These are phyloP conservation scores for Labeo calbasu DNA, from an alignment of 2,797 vertebrate species.

Conservation along the genomic window DNA sequence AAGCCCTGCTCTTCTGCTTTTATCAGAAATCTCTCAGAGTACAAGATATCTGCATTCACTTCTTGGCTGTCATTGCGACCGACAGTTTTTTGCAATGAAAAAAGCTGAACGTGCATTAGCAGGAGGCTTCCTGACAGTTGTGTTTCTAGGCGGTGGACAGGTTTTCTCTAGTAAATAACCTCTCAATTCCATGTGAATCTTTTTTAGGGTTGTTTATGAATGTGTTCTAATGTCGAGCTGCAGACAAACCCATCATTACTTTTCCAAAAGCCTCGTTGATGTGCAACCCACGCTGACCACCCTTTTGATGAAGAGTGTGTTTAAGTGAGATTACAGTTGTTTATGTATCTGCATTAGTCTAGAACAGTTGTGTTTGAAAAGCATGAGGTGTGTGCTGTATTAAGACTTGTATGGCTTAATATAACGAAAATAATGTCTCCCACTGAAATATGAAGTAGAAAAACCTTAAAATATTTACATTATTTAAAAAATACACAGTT, in stretches of 20 bases:
- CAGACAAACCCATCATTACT: conserved; percentile 17
- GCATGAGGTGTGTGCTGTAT: not conserved
- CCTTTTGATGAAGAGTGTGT: conserved; percentile 12
- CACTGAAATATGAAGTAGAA: too few species aligned
- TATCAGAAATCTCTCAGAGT: not conserved
- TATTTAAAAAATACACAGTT: too few species aligned
- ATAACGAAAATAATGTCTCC: too few species aligned
- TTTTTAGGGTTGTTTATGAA: not conserved
- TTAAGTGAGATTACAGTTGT: not conserved
- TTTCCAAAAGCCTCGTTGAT: conserved; percentile 18
- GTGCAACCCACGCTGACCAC: not conserved
- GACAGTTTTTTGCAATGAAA: not conserved
- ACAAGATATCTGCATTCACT: not conserved
- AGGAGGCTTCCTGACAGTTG: not conserved
- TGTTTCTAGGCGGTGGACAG: not conserved
- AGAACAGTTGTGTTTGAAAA: not conserved
- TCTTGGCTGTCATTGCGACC: not conserved
- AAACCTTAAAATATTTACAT: too few species aligned
- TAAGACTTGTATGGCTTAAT: not conserved
- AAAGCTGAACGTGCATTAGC: not conserved
- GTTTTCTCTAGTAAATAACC: not conserved
- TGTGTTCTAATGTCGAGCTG: not conserved
- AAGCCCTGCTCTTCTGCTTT: conserved; percentile 14
- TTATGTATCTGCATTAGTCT: not conserved
- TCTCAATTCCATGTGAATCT: not conserved